Evolutionary conservation across 1,140 invertebrate species (phyloP).

Genomic region (Zaprionus capensis): DNA sequence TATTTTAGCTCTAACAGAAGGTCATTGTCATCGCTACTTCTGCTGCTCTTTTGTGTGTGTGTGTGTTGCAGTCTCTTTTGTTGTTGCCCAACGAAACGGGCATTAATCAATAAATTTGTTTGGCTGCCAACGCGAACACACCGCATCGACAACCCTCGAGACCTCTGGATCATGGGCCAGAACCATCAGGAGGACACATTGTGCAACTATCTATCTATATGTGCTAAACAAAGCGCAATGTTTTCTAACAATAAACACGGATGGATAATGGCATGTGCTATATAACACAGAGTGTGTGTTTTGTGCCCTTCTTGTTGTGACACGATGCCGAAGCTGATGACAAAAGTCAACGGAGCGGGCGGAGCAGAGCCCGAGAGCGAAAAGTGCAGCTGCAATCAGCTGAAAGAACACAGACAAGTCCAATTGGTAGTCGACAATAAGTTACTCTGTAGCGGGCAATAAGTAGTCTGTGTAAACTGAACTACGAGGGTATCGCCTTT

Average conservation of each 20-base stretch:
- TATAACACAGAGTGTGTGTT: neutral
- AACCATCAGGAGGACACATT: slow-evolving; percentile 43
- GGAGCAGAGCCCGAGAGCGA: slow-evolving; percentile 5
- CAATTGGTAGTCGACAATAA: no score
- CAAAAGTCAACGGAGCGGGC: slow-evolving; percentile 39
- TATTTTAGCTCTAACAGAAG: slow-evolving; percentile 55
- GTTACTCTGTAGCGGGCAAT: neutral
- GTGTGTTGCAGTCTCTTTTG: slow-evolving; percentile 44
- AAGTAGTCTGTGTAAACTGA: neutral
- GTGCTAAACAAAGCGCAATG: slow-evolving; percentile 44
- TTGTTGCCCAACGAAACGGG: slow-evolving; percentile 47
- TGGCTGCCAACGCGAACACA: slow-evolving; percentile 72
- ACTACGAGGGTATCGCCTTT: neutral
- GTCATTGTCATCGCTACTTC: slow-evolving; percentile 56
- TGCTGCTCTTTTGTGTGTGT: slow-evolving; percentile 18
- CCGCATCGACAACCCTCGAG: slow-evolving; percentile 65
- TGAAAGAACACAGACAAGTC: neutral
- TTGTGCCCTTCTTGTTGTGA: slow-evolving; percentile 44
- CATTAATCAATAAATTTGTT: slow-evolving; percentile 82
- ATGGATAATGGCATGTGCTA: slow-evolving; percentile 46
- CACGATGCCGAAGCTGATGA: slow-evolving; percentile 35
- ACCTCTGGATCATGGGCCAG: slow-evolving; percentile 5
- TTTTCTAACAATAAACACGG: slow-evolving; percentile 35
- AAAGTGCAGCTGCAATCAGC: slow-evolving; percentile 33
- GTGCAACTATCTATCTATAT: slow-evolving; percentile 30